Base-by-base conservation (phyloP, 2,113 vertebrate species). In the Prionailurus viverrinus region DNA sequence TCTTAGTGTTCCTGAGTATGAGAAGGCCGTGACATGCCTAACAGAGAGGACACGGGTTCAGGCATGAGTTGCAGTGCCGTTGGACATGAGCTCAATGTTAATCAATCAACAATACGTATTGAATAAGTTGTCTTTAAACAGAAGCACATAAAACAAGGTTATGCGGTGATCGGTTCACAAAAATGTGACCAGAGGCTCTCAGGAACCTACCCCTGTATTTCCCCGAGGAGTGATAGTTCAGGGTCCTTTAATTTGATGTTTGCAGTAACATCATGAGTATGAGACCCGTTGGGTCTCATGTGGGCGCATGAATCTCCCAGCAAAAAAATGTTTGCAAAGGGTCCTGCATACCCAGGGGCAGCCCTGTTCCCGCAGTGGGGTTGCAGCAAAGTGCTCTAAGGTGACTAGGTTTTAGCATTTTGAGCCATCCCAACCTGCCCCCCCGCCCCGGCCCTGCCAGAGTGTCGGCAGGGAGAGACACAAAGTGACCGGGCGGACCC, bases 41-140 rank as follows among this genome's bases (percentile, higher is more conserved):
- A 41, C 3, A 19, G 74, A 76, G 53, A 45, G 58, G 58, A 23
- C 1, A 2, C 0, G 0, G 29, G 4, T 16, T 39, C 45, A 27
- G 55, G 36, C 11, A 4, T 27, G 36, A 41, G 76, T 39, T n/a
- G 39, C 13, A 10, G 36, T 48, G 58, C 76, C 19, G 1, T 55
- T 27, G 48, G 21, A 27, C 15, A 10, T 3, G 2, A 39, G 36
- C 31, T 86, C 19, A 10, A 23, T 18, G 36, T 18, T 65, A 80
- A 51, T 21, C 15, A 61, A 55, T 74, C n/a, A 13, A 39, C 4
- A 48, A 27, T 23, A 55, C 79, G 5, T 63, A 71, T 5, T 53
- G 13, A 48, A 55, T 31, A 69, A 80, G 21, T 7, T 7, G 3
- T 66, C 66, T 81, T 74, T 33, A 81, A 61, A 19, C 19, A 66